phyloP scores from a whole-genome alignment of 2,888 invertebrate genomes.

The Drosophila affinis region DNA sequence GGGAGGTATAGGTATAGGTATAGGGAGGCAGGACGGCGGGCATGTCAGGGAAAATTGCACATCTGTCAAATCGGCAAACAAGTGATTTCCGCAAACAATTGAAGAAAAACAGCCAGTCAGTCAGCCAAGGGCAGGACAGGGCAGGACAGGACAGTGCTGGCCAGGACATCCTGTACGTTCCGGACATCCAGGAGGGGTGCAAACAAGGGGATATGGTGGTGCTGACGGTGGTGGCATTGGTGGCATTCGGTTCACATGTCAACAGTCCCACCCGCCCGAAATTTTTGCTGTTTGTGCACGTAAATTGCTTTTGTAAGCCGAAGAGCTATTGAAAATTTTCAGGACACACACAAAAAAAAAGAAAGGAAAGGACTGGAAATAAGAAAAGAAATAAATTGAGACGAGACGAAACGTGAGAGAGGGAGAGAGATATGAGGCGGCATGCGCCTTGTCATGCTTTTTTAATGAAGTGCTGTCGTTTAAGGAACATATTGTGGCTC shows the following conservation, averaged over 20 bases:
- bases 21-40: slow-evolving; percentile 42
- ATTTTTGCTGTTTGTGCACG: slow-evolving; percentile 72
- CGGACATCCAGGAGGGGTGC: slow-evolving; percentile 21
- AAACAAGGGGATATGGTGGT: slow-evolving; percentile 17
- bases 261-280: slow-evolving; percentile 56
- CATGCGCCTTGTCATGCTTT: slow-evolving; percentile 76
- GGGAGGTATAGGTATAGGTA: slow-evolving; percentile 2
- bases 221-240: slow-evolving; percentile 27
- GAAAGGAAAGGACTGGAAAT: slow-evolving; percentile 9
- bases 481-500: slow-evolving; percentile 76
- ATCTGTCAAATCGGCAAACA: slow-evolving; percentile 80
- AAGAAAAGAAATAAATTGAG: slow-evolving; percentile 27
- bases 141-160: background rate
- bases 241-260: slow-evolving; percentile 53
- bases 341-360: slow-evolving; percentile 24
- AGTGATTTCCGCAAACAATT: slow-evolving; percentile 81
- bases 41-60: slow-evolving; percentile 78
- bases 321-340: slow-evolving; percentile 62
- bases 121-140: background rate
- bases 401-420: slow-evolving; percentile 11
- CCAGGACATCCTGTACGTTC: background rate
- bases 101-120: slow-evolving; percentile 73
- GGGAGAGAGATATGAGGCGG: slow-evolving; percentile 31
- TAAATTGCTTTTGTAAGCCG: slow-evolving; percentile 75
- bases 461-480: slow-evolving; percentile 78